A percentile compares a stretch with the other conserved stretches of the same genome.
phyloP scores from a whole-genome alignment of 1,140 invertebrate species.

The Formica exsecta region DNA sequence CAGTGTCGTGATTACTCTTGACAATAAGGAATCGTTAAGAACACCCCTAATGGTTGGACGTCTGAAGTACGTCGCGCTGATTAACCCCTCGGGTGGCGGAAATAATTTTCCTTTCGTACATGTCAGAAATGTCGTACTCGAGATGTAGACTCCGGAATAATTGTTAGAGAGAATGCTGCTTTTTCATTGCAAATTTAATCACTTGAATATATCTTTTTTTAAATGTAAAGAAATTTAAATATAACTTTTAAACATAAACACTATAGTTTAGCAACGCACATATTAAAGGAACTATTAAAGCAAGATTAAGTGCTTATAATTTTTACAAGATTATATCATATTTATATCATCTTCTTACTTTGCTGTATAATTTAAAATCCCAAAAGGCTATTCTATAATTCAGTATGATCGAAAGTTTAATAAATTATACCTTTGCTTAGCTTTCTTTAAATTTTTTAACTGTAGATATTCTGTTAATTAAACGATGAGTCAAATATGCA shows the following conservation, averaged over 20 bases:
- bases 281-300: background rate
- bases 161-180: background rate
- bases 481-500: background rate
- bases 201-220: background rate
- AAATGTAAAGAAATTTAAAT: background rate
- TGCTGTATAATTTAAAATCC: background rate
- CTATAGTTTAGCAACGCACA: background rate
- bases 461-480: background rate
- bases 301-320: background rate
- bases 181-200: background rate
- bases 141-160: background rate
- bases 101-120: slow-evolving; percentile 62
- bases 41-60: slow-evolving; percentile 47
- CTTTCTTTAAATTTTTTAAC: background rate
- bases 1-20: slow-evolving; percentile 54
- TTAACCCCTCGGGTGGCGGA: slow-evolving; percentile 47
- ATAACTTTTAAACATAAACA: slow-evolving; percentile 2
- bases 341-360: background rate
- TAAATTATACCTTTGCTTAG: background rate
- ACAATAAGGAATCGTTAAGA: slow-evolving; percentile 63
- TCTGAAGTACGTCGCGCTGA: slow-evolving; percentile 65
- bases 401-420: background rate
- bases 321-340: background rate
- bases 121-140: slow-evolving; percentile 12
- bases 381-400: background rate